Percentiles rank a stretch among this genome's conserved stretches.
phyloP scores from a whole-genome alignment of 2,797 vertebrate species.

The Onychomys torridus region DNA sequence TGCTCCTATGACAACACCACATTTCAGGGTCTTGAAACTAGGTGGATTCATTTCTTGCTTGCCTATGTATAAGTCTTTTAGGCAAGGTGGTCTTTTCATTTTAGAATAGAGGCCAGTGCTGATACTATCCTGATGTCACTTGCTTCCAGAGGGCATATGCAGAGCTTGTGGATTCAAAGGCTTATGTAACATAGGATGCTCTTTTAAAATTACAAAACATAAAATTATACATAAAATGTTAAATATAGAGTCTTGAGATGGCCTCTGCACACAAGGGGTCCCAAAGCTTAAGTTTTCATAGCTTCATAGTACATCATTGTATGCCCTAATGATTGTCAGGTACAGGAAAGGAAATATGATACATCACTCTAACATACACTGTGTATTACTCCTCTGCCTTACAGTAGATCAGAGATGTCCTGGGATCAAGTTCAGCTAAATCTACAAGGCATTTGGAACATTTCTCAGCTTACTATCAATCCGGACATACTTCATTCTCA shows the following conservation, averaged over 20 bases:
- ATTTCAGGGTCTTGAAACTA: slow-evolving; percentile 36
- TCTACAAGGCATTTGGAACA: too few species aligned
- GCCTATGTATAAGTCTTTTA: not conserved
- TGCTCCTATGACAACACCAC: not conserved
- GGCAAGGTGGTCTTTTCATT: not conserved
- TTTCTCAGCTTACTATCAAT: too few species aligned
- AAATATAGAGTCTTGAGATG: not conserved
- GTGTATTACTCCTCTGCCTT: too few species aligned
- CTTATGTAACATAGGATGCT: not conserved
- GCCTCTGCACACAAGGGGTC: not conserved
- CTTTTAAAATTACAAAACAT: not conserved
- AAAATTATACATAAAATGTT: slow-evolving; percentile 21
- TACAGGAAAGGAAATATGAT: not conserved
- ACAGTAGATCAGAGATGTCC: too few species aligned
- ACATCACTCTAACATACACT: not conserved
- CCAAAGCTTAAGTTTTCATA: not conserved
- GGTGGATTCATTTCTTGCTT: not conserved
- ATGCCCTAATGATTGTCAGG: not conserved
- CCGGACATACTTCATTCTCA: too few species aligned
- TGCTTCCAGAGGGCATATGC: not conserved
- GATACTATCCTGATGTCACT: not conserved
- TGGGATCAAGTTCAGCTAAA: too few species aligned
- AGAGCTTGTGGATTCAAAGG: not conserved
- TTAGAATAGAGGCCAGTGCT: not conserved
- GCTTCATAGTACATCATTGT: not conserved